phyloP scores from a whole-genome alignment of 2,888 invertebrate genomes.

The Sinotaia quadrata region DNA sequence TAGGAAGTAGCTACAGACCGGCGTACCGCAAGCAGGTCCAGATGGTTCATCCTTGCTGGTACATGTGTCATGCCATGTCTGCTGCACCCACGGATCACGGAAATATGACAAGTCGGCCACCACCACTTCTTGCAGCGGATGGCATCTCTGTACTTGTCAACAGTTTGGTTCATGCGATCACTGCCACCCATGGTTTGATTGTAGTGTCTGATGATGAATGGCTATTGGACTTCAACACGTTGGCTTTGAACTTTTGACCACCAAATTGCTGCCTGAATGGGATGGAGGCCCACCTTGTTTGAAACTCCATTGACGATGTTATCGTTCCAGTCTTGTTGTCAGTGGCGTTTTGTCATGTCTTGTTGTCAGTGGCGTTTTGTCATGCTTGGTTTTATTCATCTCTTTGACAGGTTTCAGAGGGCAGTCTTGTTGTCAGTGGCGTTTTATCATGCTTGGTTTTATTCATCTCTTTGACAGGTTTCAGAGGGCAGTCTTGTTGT shows the following conservation, averaged over 20 bases:
- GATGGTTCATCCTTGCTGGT: constrained; percentile 3
- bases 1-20: too few relatives aligned
- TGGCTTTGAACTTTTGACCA: constrained; percentile 11
- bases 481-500: too few relatives aligned
- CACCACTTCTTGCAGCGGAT: constrained; percentile 9
- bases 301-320: constrained; percentile 13
- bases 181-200: constrained; percentile 14
- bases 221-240: too few relatives aligned
- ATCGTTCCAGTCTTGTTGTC: constrained; percentile 12
- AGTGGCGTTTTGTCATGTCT: background rate
- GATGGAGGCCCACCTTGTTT: constrained; percentile 13
- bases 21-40: constrained; percentile 17
- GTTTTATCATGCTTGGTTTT: constrained; percentile 8
- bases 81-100: too few relatives aligned
- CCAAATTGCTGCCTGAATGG: background rate
- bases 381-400: constrained; percentile 4
- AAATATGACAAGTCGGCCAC: too few relatives aligned
- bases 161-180: constrained; percentile 11
- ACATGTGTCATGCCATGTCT: too few relatives aligned
- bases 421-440: background rate
- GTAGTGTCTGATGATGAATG: constrained; percentile 7
- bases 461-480: constrained; percentile 6
- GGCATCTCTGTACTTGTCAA: constrained; percentile 8
- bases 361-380: too few relatives aligned
- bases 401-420: background rate